A percentile compares a stretch with the other conserved stretches of the same genome.
Conservation (phyloP, 2,797 vertebrate genomes). For the Eurystomus glaucurus region DNA sequence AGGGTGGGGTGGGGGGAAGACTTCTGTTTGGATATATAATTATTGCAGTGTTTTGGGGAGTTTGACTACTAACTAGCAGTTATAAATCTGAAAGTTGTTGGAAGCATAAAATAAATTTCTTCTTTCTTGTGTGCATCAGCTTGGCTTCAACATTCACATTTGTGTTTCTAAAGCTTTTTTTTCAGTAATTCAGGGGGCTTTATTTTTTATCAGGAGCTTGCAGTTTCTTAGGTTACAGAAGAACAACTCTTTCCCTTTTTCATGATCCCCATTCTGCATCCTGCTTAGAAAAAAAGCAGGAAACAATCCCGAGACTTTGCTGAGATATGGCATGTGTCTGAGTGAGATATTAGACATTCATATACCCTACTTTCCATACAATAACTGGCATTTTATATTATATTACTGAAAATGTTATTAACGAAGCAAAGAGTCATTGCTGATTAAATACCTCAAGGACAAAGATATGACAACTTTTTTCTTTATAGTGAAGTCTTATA, state of each 20-base stretch:
- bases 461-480: conserved; percentile 73
- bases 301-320: neutral
- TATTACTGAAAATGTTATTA: conserved; percentile 63
- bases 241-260: neutral
- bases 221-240: neutral
- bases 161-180: neutral
- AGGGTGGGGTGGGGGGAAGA: rapidly evolving
- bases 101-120: neutral
- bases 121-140: neutral
- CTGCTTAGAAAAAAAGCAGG: neutral
- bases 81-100: neutral
- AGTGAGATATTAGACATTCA: neutral
- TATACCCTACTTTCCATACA: neutral
- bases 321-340: neutral
- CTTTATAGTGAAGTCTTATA: conserved; percentile 31
- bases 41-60: neutral
- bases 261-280: rapidly evolving
- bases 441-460: conserved; percentile 87
- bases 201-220: neutral
- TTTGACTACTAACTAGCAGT: neutral
- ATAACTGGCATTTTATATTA: conserved; percentile 34
- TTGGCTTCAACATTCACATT: neutral
- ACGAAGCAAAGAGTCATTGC: conserved; percentile 51
- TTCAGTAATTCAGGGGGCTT: neutral
- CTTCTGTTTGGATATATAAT: neutral